Evolutionary conservation across 1,140 invertebrate genomes (phyloP).

Genomic region (Muscidifurax raptorellus): DNA sequence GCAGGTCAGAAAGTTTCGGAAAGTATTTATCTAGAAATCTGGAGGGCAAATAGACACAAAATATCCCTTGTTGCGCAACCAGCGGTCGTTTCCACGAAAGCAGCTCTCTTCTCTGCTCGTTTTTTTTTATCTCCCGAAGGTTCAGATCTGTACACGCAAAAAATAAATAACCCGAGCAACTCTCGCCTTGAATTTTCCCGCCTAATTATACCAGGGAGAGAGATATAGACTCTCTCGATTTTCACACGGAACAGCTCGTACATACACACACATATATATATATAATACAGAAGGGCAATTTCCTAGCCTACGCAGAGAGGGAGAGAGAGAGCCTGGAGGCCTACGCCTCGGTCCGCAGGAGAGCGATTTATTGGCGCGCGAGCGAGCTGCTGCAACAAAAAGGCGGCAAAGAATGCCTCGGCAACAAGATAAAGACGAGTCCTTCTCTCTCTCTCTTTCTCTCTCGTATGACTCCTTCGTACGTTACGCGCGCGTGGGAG

Average conservation of each 20-base stretch:
- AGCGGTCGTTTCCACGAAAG: not conserved
- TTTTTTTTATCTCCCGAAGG: not conserved
- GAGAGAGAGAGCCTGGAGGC: constrained; percentile 18
- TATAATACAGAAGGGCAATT: constrained; percentile 35
- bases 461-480: not conserved
- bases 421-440: not conserved
- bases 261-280: not conserved
- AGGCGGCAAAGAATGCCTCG: not conserved
- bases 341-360: constrained; percentile 29
- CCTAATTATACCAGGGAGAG: not conserved
- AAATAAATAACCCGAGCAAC: not conserved
- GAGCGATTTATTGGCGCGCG: constrained; percentile 39
- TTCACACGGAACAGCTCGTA: constrained; percentile 8
- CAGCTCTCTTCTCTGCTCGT: not conserved
- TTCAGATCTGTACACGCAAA: not conserved
- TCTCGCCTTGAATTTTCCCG: not conserved
- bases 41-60: not conserved
- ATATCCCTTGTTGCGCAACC: not conserved
- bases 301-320: not conserved
- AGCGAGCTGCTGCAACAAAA: not conserved
- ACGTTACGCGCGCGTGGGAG: constrained; percentile 33
- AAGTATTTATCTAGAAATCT: constrained; percentile 22
- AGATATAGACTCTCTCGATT: not conserved
- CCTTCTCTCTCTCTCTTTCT: too few relatives aligned
- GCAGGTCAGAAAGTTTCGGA: not conserved